phyloP scores from a whole-genome alignment of 2,888 invertebrate genomes.

The Piscicola geometra region DNA sequence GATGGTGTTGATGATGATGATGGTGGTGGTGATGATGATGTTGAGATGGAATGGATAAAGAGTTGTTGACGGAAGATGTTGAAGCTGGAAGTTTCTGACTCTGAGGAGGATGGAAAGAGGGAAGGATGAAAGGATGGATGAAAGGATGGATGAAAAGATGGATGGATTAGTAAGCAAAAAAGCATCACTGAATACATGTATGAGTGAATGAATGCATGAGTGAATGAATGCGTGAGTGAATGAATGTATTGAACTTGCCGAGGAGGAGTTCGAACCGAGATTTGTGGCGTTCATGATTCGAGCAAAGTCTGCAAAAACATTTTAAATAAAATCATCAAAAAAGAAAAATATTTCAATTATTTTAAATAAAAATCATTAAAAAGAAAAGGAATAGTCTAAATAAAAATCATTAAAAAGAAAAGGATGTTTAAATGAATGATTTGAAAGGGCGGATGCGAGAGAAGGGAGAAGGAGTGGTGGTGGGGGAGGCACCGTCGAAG shows the following conservation, averaged over 20 bases:
- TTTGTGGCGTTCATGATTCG: slow-evolving; percentile 22
- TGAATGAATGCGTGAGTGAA: background rate
- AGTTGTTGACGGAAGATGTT: too few species aligned
- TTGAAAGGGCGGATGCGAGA: too few species aligned
- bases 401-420: background rate
- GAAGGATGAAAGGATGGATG: too few species aligned
- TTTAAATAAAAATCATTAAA: too few species aligned
- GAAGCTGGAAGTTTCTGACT: background rate
- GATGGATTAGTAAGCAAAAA: too few species aligned
- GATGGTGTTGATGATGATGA: slow-evolving; percentile 9
- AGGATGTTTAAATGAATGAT: background rate
- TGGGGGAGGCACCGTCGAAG: slow-evolving; percentile 32
- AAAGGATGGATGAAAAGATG: too few species aligned
- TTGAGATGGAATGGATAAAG: background rate
- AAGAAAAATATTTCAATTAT: too few species aligned
- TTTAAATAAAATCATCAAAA: too few species aligned
- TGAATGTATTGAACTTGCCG: background rate
- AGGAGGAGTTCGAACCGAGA: slow-evolving; percentile 16
- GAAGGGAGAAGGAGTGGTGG: too few species aligned
- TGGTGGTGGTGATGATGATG: slow-evolving; percentile 13
- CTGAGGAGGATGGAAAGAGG: too few species aligned
- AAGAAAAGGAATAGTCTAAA: background rate
- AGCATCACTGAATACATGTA: too few species aligned
- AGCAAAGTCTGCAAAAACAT: slow-evolving; percentile 19
- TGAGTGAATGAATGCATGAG: too few species aligned